phyloP scores from a whole-genome alignment of 2,797 vertebrate species.

The Phrynocephalus vlangalii region DNA sequence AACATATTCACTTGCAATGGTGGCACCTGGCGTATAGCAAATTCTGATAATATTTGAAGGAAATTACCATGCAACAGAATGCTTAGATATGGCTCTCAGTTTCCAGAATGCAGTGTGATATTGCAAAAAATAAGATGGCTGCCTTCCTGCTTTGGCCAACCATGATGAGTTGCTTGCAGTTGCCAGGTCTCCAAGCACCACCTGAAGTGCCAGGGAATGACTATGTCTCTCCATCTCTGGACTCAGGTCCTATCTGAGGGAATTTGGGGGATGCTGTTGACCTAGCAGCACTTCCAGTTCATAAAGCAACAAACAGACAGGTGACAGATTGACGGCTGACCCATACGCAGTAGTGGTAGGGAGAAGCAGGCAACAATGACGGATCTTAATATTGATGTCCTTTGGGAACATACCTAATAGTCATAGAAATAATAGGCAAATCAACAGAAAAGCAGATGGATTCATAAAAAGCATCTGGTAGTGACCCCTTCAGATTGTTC shows the following conservation, averaged over 20 bases:
- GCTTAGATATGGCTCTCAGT: neutral
- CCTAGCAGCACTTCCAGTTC: too few relatives aligned
- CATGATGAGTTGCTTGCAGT: too few relatives aligned
- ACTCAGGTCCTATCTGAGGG: too few relatives aligned
- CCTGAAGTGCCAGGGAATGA: too few relatives aligned
- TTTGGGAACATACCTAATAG: neutral
- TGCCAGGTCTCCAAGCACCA: too few relatives aligned
- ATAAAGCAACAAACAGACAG: too few relatives aligned
- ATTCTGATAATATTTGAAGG: neutral
- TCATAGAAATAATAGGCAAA: neutral
- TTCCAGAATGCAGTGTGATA: neutral
- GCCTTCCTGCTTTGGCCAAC: too few relatives aligned
- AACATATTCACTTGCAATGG: neutral
- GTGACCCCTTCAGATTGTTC: neutral
- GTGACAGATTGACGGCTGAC: too few relatives aligned
- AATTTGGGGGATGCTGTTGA: too few relatives aligned
- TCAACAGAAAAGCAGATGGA: neutral
- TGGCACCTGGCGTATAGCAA: neutral
- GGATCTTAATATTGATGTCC: neutral
- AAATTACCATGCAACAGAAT: neutral
- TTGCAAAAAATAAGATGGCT: neutral
- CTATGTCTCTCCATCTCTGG: too few relatives aligned
- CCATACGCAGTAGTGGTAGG: too few relatives aligned
- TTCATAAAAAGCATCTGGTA: too few relatives aligned
- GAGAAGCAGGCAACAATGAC: neutral